Evolutionary conservation across 1,140 invertebrate species (phyloP).

Genomic region (Aphis craccivora): DNA sequence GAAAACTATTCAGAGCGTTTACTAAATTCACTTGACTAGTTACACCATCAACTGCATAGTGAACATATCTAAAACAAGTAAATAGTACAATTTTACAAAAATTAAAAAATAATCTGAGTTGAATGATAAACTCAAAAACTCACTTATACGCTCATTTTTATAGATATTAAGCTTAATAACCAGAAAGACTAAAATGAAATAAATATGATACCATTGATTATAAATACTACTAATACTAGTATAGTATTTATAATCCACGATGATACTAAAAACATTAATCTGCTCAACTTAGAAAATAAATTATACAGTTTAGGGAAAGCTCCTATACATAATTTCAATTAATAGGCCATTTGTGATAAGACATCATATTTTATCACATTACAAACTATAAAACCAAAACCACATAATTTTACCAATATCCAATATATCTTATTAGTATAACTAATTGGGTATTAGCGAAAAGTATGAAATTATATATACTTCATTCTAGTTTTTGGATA

Average conservation of each 20-base stretch:
- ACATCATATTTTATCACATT: background rate
- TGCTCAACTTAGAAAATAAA: background rate
- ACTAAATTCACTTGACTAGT: slow-evolving; percentile 52
- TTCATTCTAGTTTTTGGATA: too few relatives aligned
- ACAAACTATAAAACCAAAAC: too few relatives aligned
- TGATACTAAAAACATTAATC: background rate
- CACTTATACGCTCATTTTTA: background rate
- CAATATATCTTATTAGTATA: too few relatives aligned
- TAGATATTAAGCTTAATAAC: background rate
- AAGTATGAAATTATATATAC: too few relatives aligned
- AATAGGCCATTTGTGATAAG: background rate
- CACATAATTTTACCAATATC: too few relatives aligned
- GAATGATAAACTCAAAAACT: background rate
- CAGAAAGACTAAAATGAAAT: background rate
- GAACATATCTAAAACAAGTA: slow-evolving; percentile 78
- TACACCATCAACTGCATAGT: slow-evolving; percentile 84
- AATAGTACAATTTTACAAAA: background rate
- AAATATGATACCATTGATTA: background rate
- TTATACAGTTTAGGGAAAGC: background rate
- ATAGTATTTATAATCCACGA: too few relatives aligned
- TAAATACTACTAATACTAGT: too few relatives aligned
- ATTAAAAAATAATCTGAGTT: background rate
- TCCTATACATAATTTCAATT: background rate
- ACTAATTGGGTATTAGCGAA: too few relatives aligned
- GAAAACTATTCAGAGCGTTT: slow-evolving; percentile 22